Base-by-base conservation (phyloP, 2,797 vertebrate species). In the Sphenopsis melanotis region DNA sequence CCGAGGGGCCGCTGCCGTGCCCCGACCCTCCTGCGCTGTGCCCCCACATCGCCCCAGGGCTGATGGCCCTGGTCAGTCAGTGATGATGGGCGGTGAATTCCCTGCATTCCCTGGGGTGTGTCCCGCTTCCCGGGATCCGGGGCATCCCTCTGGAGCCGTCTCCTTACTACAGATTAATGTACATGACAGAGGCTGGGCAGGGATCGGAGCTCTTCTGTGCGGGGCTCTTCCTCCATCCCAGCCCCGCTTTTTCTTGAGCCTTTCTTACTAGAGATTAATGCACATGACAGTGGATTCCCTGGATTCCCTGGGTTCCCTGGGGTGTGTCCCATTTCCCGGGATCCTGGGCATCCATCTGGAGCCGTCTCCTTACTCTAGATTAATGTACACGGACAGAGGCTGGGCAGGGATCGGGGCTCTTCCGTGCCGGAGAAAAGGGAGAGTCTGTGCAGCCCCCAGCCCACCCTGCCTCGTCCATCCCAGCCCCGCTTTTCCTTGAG, bases 161-260 rank as follows among this genome's bases (percentile, higher is more conserved):
- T 21, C 23, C 1, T 37, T 5, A 1, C 42, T 24, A 0, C 0
- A 4, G 29, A 37, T 37, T 8, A 15, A 12, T 30, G 52, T 0
- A 0, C 3, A 1, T 0, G 39, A 8, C 32, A 0, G 71, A 23
- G 53, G 27, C 63, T 20, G 83, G 42, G 50, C n/a, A 23, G 32
- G 46, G 64, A 22, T 26, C 27, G 4, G 21, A 46, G 41, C 21
- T 69, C 53, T 13, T 23, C 59, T 5, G 63, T 3, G 52, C 37
- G 2, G 41, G 34, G 19, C 46, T 47, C 53, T 65, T 56, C 65
- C 3, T n/a, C 71, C 2, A 1, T 6, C 49, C 36, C 79, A 42
- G 20, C 60, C 46, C 60, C 4, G 9, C 10, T 14, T 32, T 39
- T 37, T 10, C 46, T 20, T 11, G 21, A 55, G 15, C 30, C 41